These are phyloP conservation scores for Macropis europaea DNA, from an alignment of 2,888 invertebrate species.

Conservation along the genomic window DNA sequence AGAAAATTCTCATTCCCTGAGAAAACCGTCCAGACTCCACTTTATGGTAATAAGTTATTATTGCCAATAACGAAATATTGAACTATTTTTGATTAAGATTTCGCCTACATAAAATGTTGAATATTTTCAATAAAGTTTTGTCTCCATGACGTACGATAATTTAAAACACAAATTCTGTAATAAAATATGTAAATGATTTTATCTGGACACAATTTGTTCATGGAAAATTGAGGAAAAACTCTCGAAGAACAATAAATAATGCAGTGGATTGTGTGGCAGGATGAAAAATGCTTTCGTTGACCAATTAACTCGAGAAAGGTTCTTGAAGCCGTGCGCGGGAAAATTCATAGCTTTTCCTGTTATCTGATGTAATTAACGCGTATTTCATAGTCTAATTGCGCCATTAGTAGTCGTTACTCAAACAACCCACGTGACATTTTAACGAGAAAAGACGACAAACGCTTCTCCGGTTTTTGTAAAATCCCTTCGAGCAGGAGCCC, in stretches of 20 bases:
- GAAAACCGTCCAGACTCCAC: too few species aligned
- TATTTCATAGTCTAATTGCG: slow-evolving; percentile 32
- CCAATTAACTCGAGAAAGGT: slow-evolving; percentile 6
- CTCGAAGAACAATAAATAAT: background rate
- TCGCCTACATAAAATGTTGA: too few species aligned
- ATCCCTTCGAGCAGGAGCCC: background rate
- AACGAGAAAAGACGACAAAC: slow-evolving; percentile 22
- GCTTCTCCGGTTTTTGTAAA: background rate
- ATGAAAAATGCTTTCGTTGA: too few species aligned
- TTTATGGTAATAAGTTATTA: too few species aligned
- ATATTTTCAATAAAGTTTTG: too few species aligned
- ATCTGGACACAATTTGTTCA: too few species aligned
- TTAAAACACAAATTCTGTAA: too few species aligned
- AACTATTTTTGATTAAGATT: too few species aligned
- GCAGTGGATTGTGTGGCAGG: background rate
- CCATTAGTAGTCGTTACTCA: slow-evolving; percentile 34
- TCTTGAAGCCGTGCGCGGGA: background rate
- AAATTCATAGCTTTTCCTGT: slow-evolving; percentile 1
- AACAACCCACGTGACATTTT: slow-evolving; percentile 17
- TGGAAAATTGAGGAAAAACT: background rate
- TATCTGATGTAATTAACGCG: slow-evolving; percentile 25
- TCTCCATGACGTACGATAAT: too few species aligned
- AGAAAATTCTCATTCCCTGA: too few species aligned
- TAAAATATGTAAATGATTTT: too few species aligned
- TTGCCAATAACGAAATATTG: too few species aligned